Conservation (phyloP, 2,888 invertebrate genomes). For the Drosophila quinaria region DNA sequence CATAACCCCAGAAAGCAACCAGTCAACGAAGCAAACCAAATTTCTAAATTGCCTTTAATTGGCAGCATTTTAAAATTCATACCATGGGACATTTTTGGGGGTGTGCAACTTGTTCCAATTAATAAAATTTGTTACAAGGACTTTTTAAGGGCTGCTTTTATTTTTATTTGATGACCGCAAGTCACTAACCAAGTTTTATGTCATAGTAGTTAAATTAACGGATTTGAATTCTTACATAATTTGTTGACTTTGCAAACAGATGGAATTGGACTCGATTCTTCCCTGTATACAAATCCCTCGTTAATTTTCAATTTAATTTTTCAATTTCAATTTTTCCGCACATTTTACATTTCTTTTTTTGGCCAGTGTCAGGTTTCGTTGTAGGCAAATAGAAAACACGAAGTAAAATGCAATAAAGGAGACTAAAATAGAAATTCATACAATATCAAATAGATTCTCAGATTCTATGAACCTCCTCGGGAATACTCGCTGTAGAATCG, state of each 20-base stretch:
- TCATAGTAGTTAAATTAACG: neutral
- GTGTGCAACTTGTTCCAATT: conserved; percentile 52
- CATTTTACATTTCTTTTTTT: conserved; percentile 27
- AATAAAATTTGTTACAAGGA: conserved; percentile 60
- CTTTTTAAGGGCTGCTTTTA: conserved; percentile 35
- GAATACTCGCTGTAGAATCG: neutral
- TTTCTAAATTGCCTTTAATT: conserved; percentile 72
- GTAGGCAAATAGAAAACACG: conserved; percentile 1
- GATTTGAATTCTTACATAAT: neutral
- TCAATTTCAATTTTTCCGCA: conserved; percentile 56
- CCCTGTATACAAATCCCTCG: conserved; percentile 58
- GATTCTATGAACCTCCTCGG: neutral
- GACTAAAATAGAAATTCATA: neutral
- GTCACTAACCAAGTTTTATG: neutral
- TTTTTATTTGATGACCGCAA: conserved; percentile 28
- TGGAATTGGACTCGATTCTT: neutral
- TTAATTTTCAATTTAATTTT: conserved; percentile 77
- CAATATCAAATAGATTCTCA: conserved; percentile 7
- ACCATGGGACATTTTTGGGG: conserved; percentile 11
- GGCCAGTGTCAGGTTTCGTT: conserved; percentile 3
- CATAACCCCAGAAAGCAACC: conserved; percentile 4
- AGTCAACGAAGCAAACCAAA: conserved; percentile 44
- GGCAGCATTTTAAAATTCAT: conserved; percentile 48
- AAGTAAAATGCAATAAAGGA: conserved; percentile 10
- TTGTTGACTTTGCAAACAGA: too few species aligned